These are phyloP conservation scores for Argyresthia albistria DNA, from an alignment of 2,888 invertebrate species.

Conservation along the genomic window DNA sequence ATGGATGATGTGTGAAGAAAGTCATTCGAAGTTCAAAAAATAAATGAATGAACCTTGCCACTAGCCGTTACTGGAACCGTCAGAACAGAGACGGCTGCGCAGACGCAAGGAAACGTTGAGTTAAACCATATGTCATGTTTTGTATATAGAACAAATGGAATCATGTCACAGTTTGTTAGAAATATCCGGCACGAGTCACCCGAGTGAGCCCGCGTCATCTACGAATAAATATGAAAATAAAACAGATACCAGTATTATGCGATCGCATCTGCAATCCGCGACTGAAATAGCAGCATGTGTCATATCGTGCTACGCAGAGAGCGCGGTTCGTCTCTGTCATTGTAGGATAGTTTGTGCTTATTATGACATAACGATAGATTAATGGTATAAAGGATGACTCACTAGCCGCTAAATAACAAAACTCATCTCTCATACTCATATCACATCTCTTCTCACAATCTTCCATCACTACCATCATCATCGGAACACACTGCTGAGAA, in stretches of 20 bases:
- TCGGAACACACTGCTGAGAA: no score
- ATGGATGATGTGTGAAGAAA: no score
- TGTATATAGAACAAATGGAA: conserved; percentile 35
- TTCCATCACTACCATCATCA: no score
- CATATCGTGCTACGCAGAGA: conserved; percentile 24
- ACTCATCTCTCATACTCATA: no score
- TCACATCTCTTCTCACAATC: not conserved
- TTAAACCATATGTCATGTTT: conserved; percentile 8
- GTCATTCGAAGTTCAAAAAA: no score
- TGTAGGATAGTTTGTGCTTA: not conserved
- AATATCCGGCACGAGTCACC: conserved; percentile 27
- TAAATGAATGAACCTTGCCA: no score
- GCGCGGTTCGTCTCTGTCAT: conserved; percentile 13
- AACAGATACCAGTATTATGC: conserved; percentile 36
- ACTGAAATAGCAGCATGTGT: conserved; percentile 52
- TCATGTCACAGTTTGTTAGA: conserved; percentile 36
- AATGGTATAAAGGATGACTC: not conserved
- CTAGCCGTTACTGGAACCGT: no score
- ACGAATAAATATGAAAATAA: conserved; percentile 65
- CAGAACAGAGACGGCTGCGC: no score
- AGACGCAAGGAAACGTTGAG: conserved; percentile 22
- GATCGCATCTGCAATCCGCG: conserved; percentile 53
- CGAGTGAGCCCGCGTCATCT: conserved; percentile 31
- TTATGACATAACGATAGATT: not conserved
- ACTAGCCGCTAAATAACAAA: not conserved